A percentile compares a stretch with the other conserved stretches of the same genome.
These are phyloP conservation scores for Gymnopithys bicolor DNA, from an alignment of 2,797 vertebrate species.

Conservation along the genomic window DNA sequence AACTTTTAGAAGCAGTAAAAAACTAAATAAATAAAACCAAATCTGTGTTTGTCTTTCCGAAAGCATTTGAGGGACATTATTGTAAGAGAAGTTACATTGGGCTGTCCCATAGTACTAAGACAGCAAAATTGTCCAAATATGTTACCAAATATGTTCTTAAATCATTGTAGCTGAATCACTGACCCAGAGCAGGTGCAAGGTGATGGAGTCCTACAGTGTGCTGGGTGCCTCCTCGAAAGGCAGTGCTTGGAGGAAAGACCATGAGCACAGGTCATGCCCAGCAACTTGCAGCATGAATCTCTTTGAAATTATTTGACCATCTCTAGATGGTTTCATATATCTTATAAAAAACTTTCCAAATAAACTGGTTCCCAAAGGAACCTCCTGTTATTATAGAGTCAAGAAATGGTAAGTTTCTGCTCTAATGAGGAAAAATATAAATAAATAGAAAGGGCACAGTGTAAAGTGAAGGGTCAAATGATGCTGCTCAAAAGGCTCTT, in stretches of 20 bases:
- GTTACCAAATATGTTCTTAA: not conserved
- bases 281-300: not conserved
- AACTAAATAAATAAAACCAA: not conserved
- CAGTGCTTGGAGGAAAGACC: fast-evolving
- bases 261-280: not conserved
- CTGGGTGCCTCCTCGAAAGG: not conserved
- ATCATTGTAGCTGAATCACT: not conserved
- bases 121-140: not conserved
- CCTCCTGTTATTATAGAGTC: not conserved
- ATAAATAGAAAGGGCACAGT: not conserved
- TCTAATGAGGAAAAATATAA: constrained; percentile 5
- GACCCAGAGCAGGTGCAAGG: not conserved
- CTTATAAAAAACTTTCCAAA: not conserved
- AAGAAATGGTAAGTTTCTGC: not conserved
- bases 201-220: not conserved
- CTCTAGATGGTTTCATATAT: not conserved
- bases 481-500: not conserved
- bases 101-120: not conserved
- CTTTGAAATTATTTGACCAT: not conserved
- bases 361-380: not conserved
- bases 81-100: not conserved
- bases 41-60: not conserved
- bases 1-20: not conserved
- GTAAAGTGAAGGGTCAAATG: not conserved
- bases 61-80: not conserved